Evolutionary conservation across 2,888 invertebrate species (phyloP).

Genomic region (Diaperis boleti): DNA sequence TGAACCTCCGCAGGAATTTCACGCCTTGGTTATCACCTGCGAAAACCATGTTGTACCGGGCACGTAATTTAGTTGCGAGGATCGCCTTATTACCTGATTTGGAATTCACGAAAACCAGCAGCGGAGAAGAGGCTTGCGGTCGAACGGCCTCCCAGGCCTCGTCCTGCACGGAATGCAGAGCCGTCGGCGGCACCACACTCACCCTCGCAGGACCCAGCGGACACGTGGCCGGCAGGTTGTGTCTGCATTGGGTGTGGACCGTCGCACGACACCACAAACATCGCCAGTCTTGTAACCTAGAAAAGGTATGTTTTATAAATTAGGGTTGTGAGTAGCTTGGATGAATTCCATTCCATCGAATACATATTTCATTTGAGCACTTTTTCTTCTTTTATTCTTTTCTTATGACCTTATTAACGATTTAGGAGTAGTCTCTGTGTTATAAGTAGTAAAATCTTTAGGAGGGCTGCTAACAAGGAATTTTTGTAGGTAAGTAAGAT

Average conservation of each 20-base stretch:
- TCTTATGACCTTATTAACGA: too few relatives aligned
- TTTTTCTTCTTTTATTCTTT: too few relatives aligned
- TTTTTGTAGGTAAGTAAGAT: too few relatives aligned
- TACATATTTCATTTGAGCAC: too few relatives aligned
- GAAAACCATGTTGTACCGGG: constrained; percentile 32
- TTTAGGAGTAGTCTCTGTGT: too few relatives aligned
- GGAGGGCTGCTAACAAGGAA: too few relatives aligned
- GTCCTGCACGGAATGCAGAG: constrained; percentile 91
- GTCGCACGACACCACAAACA: constrained; percentile 96
- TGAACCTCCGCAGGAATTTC: constrained; percentile 94
- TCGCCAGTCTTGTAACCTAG: constrained; percentile 92
- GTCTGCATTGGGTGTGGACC: constrained; percentile 92
- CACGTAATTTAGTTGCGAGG: too few relatives aligned
- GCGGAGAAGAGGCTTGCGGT: constrained; percentile 75
- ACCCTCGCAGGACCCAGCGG: constrained; percentile 89
- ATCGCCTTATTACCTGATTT: constrained; percentile 76
- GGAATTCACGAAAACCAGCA: constrained; percentile 97
- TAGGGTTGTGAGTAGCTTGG: too few relatives aligned
- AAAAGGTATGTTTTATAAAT: constrained; percentile 30
- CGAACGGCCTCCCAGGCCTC: constrained; percentile 93
- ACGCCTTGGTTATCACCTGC: constrained; percentile 96
- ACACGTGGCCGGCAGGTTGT: constrained; percentile 82
- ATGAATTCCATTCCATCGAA: too few relatives aligned
- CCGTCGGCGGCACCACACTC: constrained; percentile 94
- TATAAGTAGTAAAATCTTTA: too few relatives aligned